These are phyloP conservation scores for Dromaius novaehollandiae DNA, from an alignment of 2,113 vertebrate species.

Conservation along the genomic window DNA sequence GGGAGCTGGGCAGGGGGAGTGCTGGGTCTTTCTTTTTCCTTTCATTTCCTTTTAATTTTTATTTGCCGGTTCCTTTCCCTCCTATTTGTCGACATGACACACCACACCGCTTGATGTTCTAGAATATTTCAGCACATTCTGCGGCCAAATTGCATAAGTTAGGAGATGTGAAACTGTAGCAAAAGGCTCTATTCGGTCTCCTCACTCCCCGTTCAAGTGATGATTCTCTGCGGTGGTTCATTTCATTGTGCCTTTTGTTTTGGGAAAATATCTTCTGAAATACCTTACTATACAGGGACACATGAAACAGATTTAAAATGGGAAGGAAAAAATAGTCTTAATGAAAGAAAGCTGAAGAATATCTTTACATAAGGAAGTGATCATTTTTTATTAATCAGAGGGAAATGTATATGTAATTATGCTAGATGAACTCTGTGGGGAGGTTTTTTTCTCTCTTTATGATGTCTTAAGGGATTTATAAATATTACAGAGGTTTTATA, in stretches of 20 bases:
- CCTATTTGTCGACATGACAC: not conserved
- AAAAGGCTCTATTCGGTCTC: conserved; percentile 10
- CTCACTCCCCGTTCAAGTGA: not conserved
- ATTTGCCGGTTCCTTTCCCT: not conserved
- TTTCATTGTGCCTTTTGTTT: conserved; percentile 56
- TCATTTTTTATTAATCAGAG: conserved; percentile 84
- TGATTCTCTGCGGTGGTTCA: not conserved
- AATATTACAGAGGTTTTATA: conserved; percentile 82
- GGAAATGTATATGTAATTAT: conserved; percentile 83
- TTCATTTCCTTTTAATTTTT: not conserved
- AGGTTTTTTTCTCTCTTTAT: conserved; percentile 76
- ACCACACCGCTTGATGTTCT: not conserved
- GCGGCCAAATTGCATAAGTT: conserved; percentile 25
- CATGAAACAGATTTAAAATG: conserved; percentile 63
- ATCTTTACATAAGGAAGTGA: conserved; percentile 77
- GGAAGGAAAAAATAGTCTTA: conserved; percentile 50
- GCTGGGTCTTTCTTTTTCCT: not conserved
- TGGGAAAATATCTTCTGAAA: conserved; percentile 51
- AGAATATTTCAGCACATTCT: conserved; percentile 25
- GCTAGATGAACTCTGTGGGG: conserved; percentile 79
- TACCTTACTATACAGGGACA: conserved; percentile 55
- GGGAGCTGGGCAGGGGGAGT: not conserved
- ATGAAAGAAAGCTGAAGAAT: conserved; percentile 69
- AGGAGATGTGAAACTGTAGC: not conserved
- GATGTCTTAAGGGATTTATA: conserved; percentile 85